Conservation (phyloP, 2,888 invertebrate species). For the Tinea pellionella region DNA sequence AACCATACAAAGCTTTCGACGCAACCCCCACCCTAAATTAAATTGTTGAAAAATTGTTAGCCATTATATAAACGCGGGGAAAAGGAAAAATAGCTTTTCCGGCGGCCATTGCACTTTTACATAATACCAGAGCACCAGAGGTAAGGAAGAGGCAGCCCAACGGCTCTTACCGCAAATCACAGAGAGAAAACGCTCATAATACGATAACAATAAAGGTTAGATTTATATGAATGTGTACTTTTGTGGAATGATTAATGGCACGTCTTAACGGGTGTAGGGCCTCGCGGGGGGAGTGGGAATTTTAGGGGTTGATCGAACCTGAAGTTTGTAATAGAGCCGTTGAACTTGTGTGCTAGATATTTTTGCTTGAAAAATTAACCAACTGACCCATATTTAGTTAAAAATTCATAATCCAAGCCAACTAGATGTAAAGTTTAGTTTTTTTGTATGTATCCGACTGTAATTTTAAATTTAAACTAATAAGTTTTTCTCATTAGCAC, state of each 20-base stretch:
- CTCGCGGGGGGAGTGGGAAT: constrained; percentile 24
- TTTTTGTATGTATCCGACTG: too few species aligned
- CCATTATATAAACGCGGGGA: constrained; percentile 20
- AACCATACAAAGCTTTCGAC: constrained; percentile 23
- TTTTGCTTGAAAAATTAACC: not conserved
- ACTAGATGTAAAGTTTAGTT: too few species aligned
- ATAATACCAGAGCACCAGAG: constrained; percentile 62
- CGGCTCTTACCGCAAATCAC: constrained; percentile 17
- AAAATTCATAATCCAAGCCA: too few species aligned
- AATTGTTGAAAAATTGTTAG: not conserved
- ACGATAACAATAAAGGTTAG: constrained; percentile 31
- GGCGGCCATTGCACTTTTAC: constrained; percentile 66
- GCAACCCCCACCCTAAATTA: not conserved
- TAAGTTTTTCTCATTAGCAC: too few species aligned
- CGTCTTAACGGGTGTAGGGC: constrained; percentile 41
- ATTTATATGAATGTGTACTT: constrained; percentile 37
- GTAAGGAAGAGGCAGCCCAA: constrained; percentile 47
- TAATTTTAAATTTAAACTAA: too few species aligned
- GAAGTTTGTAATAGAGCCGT: constrained; percentile 52
- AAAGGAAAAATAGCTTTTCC: constrained; percentile 39
- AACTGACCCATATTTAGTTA: not conserved
- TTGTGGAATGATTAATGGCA: constrained; percentile 51
- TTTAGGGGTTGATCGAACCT: constrained; percentile 51
- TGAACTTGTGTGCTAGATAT: constrained; percentile 7
- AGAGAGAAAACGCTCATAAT: constrained; percentile 34